Evolutionary conservation across 1,140 invertebrate species (phyloP).

Genomic region (Drosophila sturtevanti): DNA sequence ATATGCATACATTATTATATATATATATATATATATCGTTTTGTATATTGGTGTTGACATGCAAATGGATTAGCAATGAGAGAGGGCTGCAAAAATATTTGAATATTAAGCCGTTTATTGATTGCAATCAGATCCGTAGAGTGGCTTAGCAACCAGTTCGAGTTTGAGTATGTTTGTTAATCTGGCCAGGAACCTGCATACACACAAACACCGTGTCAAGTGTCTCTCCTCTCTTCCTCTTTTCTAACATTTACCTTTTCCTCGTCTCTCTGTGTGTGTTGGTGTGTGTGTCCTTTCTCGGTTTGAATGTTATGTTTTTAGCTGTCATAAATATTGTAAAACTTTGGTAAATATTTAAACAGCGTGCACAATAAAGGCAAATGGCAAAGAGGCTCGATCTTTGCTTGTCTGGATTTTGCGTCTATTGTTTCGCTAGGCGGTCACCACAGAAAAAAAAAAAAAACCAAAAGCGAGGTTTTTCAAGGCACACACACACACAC

Average conservation of each 20-base stretch:
- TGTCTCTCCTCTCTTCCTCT: conserved; percentile 43
- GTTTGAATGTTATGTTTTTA: conserved; percentile 74
- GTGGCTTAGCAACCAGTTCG: background rate
- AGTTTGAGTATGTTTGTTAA: conserved; percentile 33
- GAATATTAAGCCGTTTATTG: conserved; percentile 76
- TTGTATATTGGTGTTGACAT: conserved; percentile 55
- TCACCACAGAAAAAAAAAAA: conserved; percentile 28
- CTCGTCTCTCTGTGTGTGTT: conserved; percentile 20
- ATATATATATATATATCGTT: too few relatives aligned
- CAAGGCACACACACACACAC: too few relatives aligned
- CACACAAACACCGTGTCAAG: conserved; percentile 58
- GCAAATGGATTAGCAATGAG: conserved; percentile 69
- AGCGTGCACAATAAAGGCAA: conserved; percentile 77
- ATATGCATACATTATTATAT: background rate
- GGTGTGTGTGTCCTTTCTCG: conserved; percentile 57
- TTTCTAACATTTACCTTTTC: conserved; percentile 14
- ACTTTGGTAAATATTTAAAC: conserved; percentile 79
- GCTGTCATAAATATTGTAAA: conserved; percentile 81
- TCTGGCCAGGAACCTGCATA: conserved; percentile 17
- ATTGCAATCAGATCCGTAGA: conserved; percentile 68
- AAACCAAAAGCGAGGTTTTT: conserved; percentile 44
- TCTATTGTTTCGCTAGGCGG: conserved; percentile 42
- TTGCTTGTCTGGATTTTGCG: conserved; percentile 2
- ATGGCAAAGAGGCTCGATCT: conserved; percentile 64
- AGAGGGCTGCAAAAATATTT: conserved; percentile 55